Evolutionary conservation across 2,888 invertebrate species (phyloP).

Genomic region (Glaucopsyche alexis): DNA sequence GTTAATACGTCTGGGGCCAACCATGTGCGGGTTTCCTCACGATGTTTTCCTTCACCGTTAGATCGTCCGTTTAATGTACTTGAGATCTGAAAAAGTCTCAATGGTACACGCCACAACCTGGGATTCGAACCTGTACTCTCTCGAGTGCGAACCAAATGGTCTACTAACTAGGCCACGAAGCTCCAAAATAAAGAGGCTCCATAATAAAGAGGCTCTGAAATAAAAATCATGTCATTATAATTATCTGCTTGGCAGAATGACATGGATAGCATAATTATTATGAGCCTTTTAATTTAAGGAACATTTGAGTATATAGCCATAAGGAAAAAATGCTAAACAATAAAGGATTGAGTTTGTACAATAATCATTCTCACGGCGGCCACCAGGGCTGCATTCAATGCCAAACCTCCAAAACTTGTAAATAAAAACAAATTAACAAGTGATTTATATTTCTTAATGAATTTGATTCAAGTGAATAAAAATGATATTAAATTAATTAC

Average conservation of each 20-base stretch:
- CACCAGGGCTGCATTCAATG: not conserved
- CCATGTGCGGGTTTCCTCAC: too few species aligned
- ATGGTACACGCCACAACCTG: too few species aligned
- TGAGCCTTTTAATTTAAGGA: not conserved
- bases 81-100: too few species aligned
- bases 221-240: too few species aligned
- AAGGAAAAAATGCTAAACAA: not conserved
- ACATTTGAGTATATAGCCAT: not conserved
- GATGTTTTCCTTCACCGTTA: too few species aligned
- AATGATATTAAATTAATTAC: conserved; percentile 1
- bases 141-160: too few species aligned
- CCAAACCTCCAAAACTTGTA: not conserved
- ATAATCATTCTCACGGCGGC: conserved; percentile 1
- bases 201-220: too few species aligned
- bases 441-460: conserved; percentile 15
- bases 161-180: too few species aligned
- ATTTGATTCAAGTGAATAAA: conserved; percentile 17
- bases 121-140: too few species aligned
- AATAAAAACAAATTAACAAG: conserved; percentile 11
- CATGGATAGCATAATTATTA: not conserved
- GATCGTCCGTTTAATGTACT: too few species aligned
- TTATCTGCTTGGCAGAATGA: not conserved
- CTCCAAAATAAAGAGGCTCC: too few species aligned
- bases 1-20: too few species aligned
- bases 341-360: not conserved